Conservation (phyloP, 2,113 vertebrate species). For the Entelurus aequoreus region DNA sequence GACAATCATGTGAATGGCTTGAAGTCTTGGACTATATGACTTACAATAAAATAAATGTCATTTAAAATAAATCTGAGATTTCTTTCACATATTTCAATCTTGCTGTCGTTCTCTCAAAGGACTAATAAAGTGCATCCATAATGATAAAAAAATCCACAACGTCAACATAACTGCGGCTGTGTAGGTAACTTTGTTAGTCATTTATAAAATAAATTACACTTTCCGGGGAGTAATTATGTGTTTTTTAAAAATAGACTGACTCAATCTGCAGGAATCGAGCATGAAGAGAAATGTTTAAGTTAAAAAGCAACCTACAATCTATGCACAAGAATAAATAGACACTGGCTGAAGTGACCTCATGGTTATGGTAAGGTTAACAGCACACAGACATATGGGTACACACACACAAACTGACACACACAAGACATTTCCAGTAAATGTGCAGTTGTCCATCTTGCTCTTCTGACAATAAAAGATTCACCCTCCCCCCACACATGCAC, state of each 20-base stretch:
- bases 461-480: slow-evolving; percentile 25
- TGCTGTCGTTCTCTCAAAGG: too few species aligned
- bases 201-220: background rate
- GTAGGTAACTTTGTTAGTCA: background rate
- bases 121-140: too few species aligned
- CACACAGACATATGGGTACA: slow-evolving; percentile 34
- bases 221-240: too few species aligned
- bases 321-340: slow-evolving; percentile 32
- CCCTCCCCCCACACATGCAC: slow-evolving; percentile 41
- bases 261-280: background rate
- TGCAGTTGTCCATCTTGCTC: slow-evolving; percentile 15
- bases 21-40: background rate
- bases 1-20: too few species aligned
- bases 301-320: slow-evolving; percentile 35
- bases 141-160: too few species aligned
- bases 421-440: slow-evolving; percentile 40
- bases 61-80: background rate
- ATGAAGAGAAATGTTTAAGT: slow-evolving; percentile 7
- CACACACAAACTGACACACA: slow-evolving; percentile 8
- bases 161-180: too few species aligned
- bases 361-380: slow-evolving; percentile 32
- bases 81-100: too few species aligned
- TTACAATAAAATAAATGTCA: background rate
- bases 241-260: too few species aligned
- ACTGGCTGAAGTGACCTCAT: slow-evolving; percentile 38